A percentile compares a stretch with the other conserved stretches of the same genome.
Conservation (phyloP, 1,140 invertebrate species). For the Brachionus manjavacas region DNA sequence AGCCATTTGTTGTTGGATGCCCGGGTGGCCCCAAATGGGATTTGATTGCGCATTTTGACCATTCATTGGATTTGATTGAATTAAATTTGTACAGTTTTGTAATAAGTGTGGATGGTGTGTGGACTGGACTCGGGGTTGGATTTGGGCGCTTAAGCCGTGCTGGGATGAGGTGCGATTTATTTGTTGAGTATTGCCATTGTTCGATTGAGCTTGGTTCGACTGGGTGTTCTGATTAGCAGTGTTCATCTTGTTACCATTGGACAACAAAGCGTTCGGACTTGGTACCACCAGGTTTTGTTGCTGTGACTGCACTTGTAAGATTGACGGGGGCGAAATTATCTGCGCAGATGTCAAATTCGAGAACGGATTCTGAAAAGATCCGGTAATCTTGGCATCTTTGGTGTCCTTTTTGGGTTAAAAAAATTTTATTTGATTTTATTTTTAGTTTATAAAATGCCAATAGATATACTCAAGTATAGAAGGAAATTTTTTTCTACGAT, state of each 20-base stretch:
- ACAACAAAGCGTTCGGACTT: not conserved
- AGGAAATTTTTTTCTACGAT: too few relatives aligned
- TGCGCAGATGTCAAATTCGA: conserved; percentile 35
- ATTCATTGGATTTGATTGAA: conserved; percentile 22
- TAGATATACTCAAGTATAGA: too few relatives aligned
- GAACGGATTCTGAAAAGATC: conserved; percentile 17
- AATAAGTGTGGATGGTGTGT: conserved; percentile 34
- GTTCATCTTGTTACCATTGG: not conserved
- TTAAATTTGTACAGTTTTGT: conserved; percentile 41
- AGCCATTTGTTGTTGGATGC: conserved; percentile 1
- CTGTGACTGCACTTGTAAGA: not conserved
- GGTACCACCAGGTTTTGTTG: conserved; percentile 34
- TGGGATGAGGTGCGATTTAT: not conserved
- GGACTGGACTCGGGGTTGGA: not conserved
- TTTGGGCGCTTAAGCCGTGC: not conserved
- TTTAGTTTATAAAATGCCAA: too few relatives aligned
- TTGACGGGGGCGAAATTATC: conserved; percentile 27
- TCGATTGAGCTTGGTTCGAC: not conserved
- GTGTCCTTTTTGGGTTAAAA: not conserved
- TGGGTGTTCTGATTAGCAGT: not conserved
- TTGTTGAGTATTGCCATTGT: not conserved
- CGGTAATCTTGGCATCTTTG: not conserved
- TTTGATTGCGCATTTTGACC: not conserved
- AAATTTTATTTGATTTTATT: not conserved
- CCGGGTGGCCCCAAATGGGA: conserved; percentile 22